Evolutionary conservation across 2,888 invertebrate species (phyloP), one percentile per base, ranked within the genome.

Genomic region (Limnephilus lunatus): DNA sequence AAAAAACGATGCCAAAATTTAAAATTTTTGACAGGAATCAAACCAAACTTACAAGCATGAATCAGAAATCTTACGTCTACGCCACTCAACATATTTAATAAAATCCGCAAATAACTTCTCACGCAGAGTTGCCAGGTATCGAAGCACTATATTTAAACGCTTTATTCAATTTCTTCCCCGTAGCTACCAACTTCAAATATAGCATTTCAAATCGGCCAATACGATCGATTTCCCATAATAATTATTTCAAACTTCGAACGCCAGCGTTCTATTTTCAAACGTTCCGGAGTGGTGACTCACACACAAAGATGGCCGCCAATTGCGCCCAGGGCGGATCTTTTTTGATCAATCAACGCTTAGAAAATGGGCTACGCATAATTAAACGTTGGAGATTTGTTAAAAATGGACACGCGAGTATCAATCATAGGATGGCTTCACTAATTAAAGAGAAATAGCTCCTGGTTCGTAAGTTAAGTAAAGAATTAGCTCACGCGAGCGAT

Each of bases 231-330:
- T 30, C 86, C 86, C 39, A 68, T 68, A 68, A 68, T 68, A 68
- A 68, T 68, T 68, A 86, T 86, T 86, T 86, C 86, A 86, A 86
- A 48, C 83, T 86, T 86, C 86, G 86, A 86, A 86, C 86, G 86
- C 39, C 86, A 39, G 39, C 25, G 86, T 86, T 86, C 86, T 86
- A 86, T 86, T 86, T 86, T 86, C 86, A 86, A 86, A 48, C 86
- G 48, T 86, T 68, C 68, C 68, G 68, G 68, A 68, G 68, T n/a
- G 68, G 68, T 68, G 68, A 68, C 68, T 68, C 68, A 68, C 68
- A 9, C 25, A 68, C 68, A 68, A 68, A 68, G 68, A 68, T 68
- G 68, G 68, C 68, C n/a, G 68, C 68, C 68, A 68, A 68, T 68
- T 68, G 68, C 68, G 68, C 68, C n/a, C 9, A 68, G 68, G 68